These are phyloP conservation scores for Electrophaes corylata DNA, from an alignment of 2,888 invertebrate genomes.

Conservation along the genomic window DNA sequence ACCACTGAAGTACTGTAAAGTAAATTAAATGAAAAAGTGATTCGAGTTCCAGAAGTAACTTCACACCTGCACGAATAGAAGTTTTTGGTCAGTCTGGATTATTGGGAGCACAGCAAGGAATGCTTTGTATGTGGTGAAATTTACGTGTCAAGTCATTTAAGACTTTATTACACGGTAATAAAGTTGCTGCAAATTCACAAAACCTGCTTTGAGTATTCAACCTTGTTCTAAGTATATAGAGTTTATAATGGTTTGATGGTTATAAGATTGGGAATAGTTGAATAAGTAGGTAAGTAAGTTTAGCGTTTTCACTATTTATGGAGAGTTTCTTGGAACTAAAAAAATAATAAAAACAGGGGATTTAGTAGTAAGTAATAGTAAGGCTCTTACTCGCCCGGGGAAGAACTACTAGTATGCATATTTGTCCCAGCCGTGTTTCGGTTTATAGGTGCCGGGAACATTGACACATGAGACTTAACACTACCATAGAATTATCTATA, in stretches of 20 bases:
- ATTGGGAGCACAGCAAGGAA: conserved; percentile 21
- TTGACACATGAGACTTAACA: too few relatives aligned
- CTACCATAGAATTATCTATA: too few relatives aligned
- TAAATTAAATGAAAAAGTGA: neutral
- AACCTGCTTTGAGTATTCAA: neutral
- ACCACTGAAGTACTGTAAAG: too few relatives aligned
- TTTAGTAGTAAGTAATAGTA: too few relatives aligned
- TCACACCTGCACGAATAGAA: conserved; percentile 17
- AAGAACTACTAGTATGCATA: too few relatives aligned
- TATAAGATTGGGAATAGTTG: conserved; percentile 5
- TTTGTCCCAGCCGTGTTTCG: too few relatives aligned
- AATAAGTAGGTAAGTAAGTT: conserved; percentile 4
- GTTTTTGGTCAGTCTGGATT: conserved; percentile 29
- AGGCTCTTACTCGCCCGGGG: too few relatives aligned
- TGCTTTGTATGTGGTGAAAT: conserved; percentile 14
- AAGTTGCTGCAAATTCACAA: neutral
- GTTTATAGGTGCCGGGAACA: too few relatives aligned
- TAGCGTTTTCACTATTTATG: conserved; percentile 2
- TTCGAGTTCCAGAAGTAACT: conserved; percentile 19
- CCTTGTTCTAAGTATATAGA: conserved; percentile 3
- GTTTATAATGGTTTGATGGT: neutral
- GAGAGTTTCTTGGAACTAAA: too few relatives aligned
- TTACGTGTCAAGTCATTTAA: conserved; percentile 10
- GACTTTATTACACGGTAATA: conserved; percentile 19
- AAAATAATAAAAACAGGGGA: too few relatives aligned